Evolutionary conservation across 2,888 invertebrate genomes (phyloP).

Genomic region (Melanargia galathea): DNA sequence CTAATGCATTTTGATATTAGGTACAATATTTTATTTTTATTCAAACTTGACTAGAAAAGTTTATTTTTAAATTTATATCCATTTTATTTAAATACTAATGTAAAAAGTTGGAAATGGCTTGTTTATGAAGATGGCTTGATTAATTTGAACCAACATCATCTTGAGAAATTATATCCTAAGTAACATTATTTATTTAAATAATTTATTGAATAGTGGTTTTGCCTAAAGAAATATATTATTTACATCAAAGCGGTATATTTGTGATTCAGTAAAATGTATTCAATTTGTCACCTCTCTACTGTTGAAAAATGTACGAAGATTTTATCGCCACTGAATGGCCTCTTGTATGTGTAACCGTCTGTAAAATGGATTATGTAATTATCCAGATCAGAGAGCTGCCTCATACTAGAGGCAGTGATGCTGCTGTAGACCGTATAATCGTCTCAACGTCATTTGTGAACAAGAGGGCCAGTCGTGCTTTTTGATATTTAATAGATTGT

Average conservation of each 20-base stretch:
- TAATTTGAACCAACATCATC: not conserved
- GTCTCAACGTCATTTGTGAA: too few species aligned
- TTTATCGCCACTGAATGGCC: slow-evolving; percentile 25
- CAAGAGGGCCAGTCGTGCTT: too few species aligned
- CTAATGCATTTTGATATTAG: not conserved
- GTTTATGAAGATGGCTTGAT: slow-evolving; percentile 2
- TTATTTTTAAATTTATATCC: not conserved
- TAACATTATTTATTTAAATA: too few species aligned
- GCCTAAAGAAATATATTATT: not conserved
- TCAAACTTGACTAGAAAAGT: not conserved
- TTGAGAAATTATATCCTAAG: not conserved
- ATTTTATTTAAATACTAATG: slow-evolving; percentile 14
- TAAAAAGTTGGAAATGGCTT: not conserved
- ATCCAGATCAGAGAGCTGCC: slow-evolving; percentile 20
- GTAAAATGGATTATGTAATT: slow-evolving; percentile 23
- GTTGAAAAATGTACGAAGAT: slow-evolving; percentile 35
- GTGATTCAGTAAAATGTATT: slow-evolving; percentile 12
- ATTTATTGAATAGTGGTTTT: slow-evolving; percentile 6
- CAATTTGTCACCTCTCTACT: slow-evolving; percentile 35
- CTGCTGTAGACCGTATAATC: too few species aligned
- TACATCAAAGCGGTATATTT: slow-evolving; percentile 26
- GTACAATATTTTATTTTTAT: not conserved
- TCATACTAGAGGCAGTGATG: too few species aligned
- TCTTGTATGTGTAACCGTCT: slow-evolving; percentile 18
- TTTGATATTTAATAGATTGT: too few species aligned